Evolutionary conservation across 2,113 vertebrate species (phyloP).

Genomic region (Potamarius usumacintae): DNA sequence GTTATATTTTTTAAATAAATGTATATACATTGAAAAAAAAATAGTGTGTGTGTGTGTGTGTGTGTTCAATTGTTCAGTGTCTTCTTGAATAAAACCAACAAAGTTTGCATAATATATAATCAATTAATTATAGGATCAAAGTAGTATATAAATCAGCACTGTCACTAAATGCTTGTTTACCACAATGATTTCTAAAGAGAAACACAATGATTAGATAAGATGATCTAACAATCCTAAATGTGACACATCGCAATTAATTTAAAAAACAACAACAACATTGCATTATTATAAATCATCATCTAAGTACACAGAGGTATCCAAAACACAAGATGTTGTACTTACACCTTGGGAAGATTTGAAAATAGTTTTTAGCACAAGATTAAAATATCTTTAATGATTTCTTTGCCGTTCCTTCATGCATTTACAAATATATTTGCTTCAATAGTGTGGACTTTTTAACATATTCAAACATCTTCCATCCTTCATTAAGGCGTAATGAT

Average conservation of each 20-base stretch:
- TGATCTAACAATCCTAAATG: not conserved
- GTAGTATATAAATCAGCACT: constrained; percentile 46
- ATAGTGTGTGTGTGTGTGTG: not conserved
- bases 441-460: not conserved
- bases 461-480: not conserved
- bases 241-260: not conserved
- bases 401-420: not conserved
- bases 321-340: not conserved
- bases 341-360: not conserved
- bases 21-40: not conserved
- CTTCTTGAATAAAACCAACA: constrained; percentile 22
- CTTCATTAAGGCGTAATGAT: constrained; percentile 9
- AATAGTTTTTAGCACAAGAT: not conserved
- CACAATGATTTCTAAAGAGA: not conserved
- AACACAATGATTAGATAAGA: not conserved
- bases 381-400: not conserved
- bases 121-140: not conserved
- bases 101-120: constrained; percentile 1
- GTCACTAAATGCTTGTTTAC: constrained; percentile 5
- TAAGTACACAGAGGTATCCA: not conserved
- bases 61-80: constrained; percentile 18
- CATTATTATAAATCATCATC: not conserved
- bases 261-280: too few relatives aligned
- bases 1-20: constrained; percentile 25
- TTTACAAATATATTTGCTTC: not conserved